Evolutionary conservation across 2,113 vertebrate species (phyloP), one percentile per base, ranked within the genome.

Genomic region (Solenodon paradoxus): DNA sequence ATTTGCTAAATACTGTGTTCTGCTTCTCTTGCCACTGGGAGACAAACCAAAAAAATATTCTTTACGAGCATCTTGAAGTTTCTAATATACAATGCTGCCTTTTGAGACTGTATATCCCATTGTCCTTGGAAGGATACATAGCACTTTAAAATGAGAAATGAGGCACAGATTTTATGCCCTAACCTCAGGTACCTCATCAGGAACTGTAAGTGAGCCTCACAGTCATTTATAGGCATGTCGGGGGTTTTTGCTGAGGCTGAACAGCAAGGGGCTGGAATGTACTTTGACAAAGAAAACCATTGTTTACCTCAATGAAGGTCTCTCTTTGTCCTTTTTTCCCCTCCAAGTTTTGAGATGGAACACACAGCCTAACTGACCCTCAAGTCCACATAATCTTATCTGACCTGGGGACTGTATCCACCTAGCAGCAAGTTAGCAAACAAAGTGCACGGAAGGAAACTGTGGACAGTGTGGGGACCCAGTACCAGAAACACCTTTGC

Each of bases 101-200:
- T 97, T 93, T 92, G 83, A 91, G 92, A 87, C 95, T 87, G 47
- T 98, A 97, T 97, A 97, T 97, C 89, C 64, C 90, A 83, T 80
- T 97, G 97, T 96, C 71, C 92, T 94, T 80, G 92, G 87, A 74
- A 95, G 90, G 92, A 90, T 94, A 90, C 20, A 3, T 61, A 55
- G 61, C 59, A 80, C 95, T 97, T 98, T 88, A 63, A 82, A 94
- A 94, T 97, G 93, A 98, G 96, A 95, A 82, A 95, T 1, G 13
- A 85, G 95, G 40, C 86, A 71, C 22, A 78, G 92, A 95, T 97
- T 98, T 85, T 78, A 94, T 97, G 92, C 64, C 93, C 17, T 97
- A 96, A 96, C 95, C 96, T 97, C 88, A 47, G 55, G 64, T 93
- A 97, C 97, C 96, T 96, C 94, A 81, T 97, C 97, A 96, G 86